Conservation (phyloP, 2,113 vertebrate genomes). For the Pseudorhombus dupliciocellatus region DNA sequence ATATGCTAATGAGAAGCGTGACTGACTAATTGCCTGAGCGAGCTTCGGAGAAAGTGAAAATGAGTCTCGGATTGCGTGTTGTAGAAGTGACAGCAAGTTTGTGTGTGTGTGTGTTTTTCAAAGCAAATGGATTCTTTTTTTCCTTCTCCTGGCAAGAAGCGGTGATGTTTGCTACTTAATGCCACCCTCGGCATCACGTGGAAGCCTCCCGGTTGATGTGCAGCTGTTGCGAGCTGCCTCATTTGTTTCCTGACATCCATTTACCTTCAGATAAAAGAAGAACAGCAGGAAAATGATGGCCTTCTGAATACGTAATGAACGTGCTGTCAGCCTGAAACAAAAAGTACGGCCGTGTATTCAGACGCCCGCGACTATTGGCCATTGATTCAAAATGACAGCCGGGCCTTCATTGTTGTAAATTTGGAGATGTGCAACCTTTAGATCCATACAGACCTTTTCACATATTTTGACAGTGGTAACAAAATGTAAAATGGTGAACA, state of each 20-base stretch:
- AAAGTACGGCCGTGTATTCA: slow-evolving; percentile 31
- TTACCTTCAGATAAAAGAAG: slow-evolving; percentile 72
- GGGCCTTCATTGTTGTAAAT: slow-evolving; percentile 12
- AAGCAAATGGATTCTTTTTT: slow-evolving; percentile 41
- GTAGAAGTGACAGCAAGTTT: slow-evolving; percentile 53
- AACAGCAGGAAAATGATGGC: slow-evolving; percentile 69
- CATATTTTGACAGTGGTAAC: slow-evolving; percentile 22
- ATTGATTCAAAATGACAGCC: slow-evolving; percentile 65
- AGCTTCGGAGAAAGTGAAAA: slow-evolving; percentile 33
- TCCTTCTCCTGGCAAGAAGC: slow-evolving; percentile 22
- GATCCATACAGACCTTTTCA: slow-evolving; percentile 45
- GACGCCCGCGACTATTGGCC: slow-evolving; percentile 25
- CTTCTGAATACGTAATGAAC: slow-evolving; percentile 70
- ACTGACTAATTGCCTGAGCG: slow-evolving; percentile 69
- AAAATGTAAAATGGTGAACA: slow-evolving; percentile 25
- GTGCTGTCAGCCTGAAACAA: slow-evolving; percentile 68
- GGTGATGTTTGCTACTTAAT: slow-evolving; percentile 61
- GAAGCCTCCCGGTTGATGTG: slow-evolving; percentile 65
- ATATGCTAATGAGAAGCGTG: slow-evolving; percentile 69
- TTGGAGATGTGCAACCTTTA: slow-evolving; percentile 6
- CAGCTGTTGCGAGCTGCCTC: slow-evolving; percentile 72
- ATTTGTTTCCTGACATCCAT: slow-evolving; percentile 75
- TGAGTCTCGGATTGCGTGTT: slow-evolving; percentile 23
- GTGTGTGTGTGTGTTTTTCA: slow-evolving; percentile 31
- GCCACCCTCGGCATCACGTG: slow-evolving; percentile 60